Conservation (phyloP, 2,113 vertebrate genomes). For the Spermophilus dauricus region DNA sequence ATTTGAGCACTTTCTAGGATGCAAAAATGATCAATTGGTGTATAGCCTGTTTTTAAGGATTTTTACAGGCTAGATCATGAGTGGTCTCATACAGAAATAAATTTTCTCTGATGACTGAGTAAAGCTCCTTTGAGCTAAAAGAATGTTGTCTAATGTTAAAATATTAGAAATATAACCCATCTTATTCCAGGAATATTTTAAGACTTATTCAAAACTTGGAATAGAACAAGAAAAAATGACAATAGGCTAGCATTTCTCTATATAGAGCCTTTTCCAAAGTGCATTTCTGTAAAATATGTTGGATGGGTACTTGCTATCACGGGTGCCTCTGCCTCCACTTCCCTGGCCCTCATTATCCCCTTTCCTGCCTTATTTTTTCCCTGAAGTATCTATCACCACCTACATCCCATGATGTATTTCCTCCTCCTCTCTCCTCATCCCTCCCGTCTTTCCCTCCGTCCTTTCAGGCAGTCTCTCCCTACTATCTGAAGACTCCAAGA, state of each 20-base stretch:
- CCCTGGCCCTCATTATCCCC: background rate
- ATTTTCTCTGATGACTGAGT: background rate
- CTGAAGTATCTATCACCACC: background rate
- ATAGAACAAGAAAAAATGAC: background rate
- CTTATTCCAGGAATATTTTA: background rate
- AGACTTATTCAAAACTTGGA: conserved; percentile 1
- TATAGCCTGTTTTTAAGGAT: background rate
- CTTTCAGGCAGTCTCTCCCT: background rate
- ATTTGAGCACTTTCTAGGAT: background rate
- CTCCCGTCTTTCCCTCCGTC: background rate
- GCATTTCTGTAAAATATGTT: background rate
- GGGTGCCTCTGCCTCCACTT: background rate
- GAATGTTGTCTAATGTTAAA: background rate
- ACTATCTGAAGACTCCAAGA: background rate
- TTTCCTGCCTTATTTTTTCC: background rate
- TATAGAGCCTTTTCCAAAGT: background rate
- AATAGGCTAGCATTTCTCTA: background rate
- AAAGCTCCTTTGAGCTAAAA: background rate
- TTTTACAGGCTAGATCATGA: background rate
- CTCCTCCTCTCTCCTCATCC: background rate
- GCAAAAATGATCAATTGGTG: background rate
- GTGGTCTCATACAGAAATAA: background rate
- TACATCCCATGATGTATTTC: background rate
- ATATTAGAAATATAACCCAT: background rate
- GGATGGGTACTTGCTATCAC: no score